Percentiles rank a stretch among this genome's conserved stretches.
Conservation (phyloP, 2,888 invertebrate genomes). For the Synergus japonicus region DNA sequence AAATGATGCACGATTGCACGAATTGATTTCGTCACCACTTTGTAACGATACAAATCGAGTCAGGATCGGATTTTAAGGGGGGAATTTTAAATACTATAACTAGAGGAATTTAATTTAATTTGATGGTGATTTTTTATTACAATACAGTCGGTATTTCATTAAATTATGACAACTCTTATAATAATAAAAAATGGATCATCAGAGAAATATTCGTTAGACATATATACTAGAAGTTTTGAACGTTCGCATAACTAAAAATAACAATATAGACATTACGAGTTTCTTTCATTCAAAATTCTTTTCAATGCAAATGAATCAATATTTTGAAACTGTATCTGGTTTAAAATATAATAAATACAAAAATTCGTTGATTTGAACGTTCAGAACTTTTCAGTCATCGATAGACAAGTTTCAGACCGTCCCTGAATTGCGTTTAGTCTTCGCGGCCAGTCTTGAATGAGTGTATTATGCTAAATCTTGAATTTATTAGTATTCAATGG, state of each 20-base stretch:
- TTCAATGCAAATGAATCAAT: no score
- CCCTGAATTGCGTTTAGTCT: constrained; percentile 15
- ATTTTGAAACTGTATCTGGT: no score
- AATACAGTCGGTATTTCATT: background rate
- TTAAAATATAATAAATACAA: no score
- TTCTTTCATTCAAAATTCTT: no score
- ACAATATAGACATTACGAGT: no score
- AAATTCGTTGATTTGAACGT: no score
- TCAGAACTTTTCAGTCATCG: no score
- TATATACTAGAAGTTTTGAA: no score
- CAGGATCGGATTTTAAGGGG: background rate
- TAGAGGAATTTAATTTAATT: background rate
- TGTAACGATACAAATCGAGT: background rate
- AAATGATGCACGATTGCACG: constrained; percentile 45
- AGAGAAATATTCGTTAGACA: background rate
- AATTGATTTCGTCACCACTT: constrained; percentile 51
- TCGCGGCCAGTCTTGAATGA: constrained; percentile 16
- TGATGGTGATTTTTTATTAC: background rate
- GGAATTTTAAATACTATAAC: background rate
- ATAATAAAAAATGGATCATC: background rate
- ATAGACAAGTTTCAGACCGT: background rate
- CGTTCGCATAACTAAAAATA: no score
- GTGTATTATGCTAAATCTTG: constrained; percentile 27
- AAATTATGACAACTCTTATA: no score
- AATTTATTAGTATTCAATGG: constrained; percentile 38